Evolutionary conservation across 2,888 invertebrate species (phyloP), one percentile per base, ranked within the genome.

Genomic region (Pilophorus perplexus): DNA sequence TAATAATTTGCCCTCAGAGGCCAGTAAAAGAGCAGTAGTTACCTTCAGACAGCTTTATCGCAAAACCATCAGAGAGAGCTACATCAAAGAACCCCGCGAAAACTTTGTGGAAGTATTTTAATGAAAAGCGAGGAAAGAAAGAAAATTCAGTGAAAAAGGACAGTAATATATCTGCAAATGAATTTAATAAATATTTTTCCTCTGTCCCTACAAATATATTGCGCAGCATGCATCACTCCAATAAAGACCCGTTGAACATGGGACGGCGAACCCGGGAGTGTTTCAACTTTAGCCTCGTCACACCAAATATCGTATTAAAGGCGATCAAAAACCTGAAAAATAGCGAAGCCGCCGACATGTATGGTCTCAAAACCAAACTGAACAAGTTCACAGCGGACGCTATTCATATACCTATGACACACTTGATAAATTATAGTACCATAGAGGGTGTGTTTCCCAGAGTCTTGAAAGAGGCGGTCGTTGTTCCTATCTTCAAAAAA

Each of bases 381-480:
- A 57, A 37, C 2, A 57, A 57, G 27, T 20, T 37, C 16, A 27
- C 20, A 2, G 57, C 57, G 3, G 22, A 14, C 20, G 38, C 18
- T 2, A 37, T 57, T 6, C 22, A 20, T 12, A 6, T 38, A 1
- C 55, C 33, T 12, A 18, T 54, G 18, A 54, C 54, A 8, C 33
- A 14, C 12, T 20, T 54, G 2, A 28, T 54, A 16, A 54, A 33
- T 33, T 27, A 2, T 6, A 33, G 33, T 14, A 54, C 33, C 8
- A 28, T 20, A 6, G 20, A 27, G 10, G 23, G 10, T 14, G 20
- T 37, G 1, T 54, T 54, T 14, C 55, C 33, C 4, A 14, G 12
- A 10, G 37, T 37, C n/a, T 28, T 57, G n/a, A 57, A 37, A 57
- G 23, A 37, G 33, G 57, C 57, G 3, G 57, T 38, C 3, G 57